Conservation (phyloP, 1,140 invertebrate species). For the Drosophila ercepeae region DNA sequence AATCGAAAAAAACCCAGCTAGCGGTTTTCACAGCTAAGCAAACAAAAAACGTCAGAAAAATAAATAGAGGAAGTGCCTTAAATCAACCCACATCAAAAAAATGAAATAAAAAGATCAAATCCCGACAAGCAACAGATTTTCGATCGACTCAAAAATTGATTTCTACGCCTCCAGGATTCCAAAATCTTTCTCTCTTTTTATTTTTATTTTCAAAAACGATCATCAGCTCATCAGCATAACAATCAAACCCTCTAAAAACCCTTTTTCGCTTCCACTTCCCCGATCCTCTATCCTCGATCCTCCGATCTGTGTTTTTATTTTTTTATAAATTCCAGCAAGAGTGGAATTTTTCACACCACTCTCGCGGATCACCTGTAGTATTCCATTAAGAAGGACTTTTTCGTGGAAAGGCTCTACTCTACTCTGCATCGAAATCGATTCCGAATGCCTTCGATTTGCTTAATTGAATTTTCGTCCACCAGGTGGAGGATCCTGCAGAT, state of each 20-base stretch:
- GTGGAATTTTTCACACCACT: constrained; percentile 54
- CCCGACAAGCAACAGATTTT: constrained; percentile 54
- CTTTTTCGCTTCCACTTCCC: constrained; percentile 40
- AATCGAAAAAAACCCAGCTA: constrained; percentile 17
- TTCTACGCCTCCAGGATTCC: constrained; percentile 42
- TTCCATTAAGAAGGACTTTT: constrained; percentile 40
- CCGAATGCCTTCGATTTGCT: constrained; percentile 70
- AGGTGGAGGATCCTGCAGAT: constrained; percentile 21
- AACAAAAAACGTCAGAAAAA: constrained; percentile 26
- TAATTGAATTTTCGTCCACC: constrained; percentile 66
- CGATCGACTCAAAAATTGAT: constrained; percentile 58
- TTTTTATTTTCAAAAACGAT: neutral
- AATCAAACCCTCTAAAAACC: constrained; percentile 36
- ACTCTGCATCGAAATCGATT: constrained; percentile 48
- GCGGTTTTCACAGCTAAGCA: constrained; percentile 65
- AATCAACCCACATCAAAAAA: constrained; percentile 48
- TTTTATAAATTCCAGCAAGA: constrained; percentile 11
- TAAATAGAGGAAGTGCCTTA: neutral
- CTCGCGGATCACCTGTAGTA: constrained; percentile 20
- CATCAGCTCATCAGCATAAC: constrained; percentile 64
- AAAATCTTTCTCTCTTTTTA: neutral
- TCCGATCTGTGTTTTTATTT: no score
- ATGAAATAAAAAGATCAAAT: constrained; percentile 8
- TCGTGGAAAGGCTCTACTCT: constrained; percentile 57
- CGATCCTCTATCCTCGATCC: no score